Conservation (phyloP, 2,113 vertebrate genomes). For the Chionis minor region DNA sequence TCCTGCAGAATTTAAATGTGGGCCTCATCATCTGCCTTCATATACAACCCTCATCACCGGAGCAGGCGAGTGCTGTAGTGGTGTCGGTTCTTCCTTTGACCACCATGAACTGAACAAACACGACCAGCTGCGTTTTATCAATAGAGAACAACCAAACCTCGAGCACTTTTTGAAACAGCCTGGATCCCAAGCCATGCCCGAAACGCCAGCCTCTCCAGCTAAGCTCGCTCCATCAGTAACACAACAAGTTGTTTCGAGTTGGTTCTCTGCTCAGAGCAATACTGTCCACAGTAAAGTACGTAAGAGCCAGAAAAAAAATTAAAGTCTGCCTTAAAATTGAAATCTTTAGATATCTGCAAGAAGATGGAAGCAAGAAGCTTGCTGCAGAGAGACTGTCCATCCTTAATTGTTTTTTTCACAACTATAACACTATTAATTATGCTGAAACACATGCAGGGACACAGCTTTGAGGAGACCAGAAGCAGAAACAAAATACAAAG, state of each 20-base stretch:
- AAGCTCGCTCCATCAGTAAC: fast-evolving
- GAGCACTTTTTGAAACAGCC: not conserved
- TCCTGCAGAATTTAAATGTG: not conserved
- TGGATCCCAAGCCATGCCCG: fast-evolving
- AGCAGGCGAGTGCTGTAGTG: fast-evolving
- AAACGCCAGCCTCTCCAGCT: not conserved
- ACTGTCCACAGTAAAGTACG: fast-evolving
- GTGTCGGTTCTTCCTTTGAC: not conserved
- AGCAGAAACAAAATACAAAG: not conserved
- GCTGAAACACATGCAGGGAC: not conserved
- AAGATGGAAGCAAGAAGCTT: not conserved
- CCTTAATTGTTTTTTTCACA: not conserved
- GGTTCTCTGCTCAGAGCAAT: not conserved
- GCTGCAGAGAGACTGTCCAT: not conserved
- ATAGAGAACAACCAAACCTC: not conserved
- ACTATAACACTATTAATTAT: not conserved
- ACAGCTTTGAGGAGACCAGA: not conserved
- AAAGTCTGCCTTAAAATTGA: not conserved
- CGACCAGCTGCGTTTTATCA: not conserved
- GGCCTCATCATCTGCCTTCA: not conserved
- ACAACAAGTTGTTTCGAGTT: not conserved
- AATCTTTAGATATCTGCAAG: not conserved
- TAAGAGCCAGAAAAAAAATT: not conserved
- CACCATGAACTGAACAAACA: not conserved
- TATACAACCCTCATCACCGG: fast-evolving